These are phyloP conservation scores for Tachina lurida DNA, from an alignment of 2,888 invertebrate species.

Conservation along the genomic window DNA sequence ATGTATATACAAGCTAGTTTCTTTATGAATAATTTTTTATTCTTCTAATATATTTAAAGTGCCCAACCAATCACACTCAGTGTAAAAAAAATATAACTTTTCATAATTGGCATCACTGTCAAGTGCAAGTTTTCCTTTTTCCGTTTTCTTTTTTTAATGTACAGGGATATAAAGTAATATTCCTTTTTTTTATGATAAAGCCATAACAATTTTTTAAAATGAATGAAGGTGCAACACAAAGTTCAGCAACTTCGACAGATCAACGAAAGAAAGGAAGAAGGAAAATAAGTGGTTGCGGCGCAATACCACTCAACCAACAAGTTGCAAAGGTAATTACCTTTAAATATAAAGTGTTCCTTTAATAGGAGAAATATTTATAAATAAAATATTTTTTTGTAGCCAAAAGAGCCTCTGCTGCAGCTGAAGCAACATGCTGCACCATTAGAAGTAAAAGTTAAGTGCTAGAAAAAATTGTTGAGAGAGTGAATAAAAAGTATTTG, in stretches of 20 bases:
- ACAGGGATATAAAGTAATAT: conserved; percentile 6
- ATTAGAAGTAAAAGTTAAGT: conserved; percentile 59
- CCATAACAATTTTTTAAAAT: conserved; percentile 57
- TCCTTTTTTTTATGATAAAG: conserved; percentile 4
- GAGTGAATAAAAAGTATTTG: conserved; percentile 45
- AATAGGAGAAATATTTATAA: conserved; percentile 19
- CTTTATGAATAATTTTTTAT: background rate
- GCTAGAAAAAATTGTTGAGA: conserved; percentile 62
- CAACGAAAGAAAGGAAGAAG: conserved; percentile 14
- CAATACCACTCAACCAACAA: conserved; percentile 42
- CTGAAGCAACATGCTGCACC: conserved; percentile 20
- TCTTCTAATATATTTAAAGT: background rate
- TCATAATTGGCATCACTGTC: conserved; percentile 61
- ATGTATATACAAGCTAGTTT: too few species aligned
- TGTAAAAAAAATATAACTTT: conserved; percentile 28
- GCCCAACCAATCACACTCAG: background rate
- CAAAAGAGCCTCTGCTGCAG: conserved; percentile 29
- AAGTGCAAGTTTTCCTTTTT: conserved; percentile 45
- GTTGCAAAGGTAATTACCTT: conserved; percentile 66
- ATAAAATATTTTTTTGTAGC: conserved; percentile 6
- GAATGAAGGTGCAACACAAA: conserved; percentile 58
- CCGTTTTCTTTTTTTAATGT: background rate
- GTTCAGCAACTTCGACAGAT: conserved; percentile 58
- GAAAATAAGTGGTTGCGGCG: conserved; percentile 26
- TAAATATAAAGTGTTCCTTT: conserved; percentile 60